Evolutionary conservation across 2,888 invertebrate species (phyloP).

Genomic region (Thumatha senex): DNA sequence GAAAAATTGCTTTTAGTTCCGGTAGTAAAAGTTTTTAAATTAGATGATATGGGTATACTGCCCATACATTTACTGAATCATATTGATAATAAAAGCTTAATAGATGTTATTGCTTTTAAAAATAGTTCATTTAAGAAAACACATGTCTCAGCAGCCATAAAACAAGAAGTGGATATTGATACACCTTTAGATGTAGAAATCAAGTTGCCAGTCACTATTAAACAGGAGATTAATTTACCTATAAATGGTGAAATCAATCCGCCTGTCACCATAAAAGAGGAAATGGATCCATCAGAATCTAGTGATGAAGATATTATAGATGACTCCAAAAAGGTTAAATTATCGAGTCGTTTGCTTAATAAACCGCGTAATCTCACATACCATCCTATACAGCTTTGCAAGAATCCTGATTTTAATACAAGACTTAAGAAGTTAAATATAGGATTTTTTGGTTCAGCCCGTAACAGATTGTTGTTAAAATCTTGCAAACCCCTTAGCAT

Average conservation of each 20-base stretch:
- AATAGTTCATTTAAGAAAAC: conserved; percentile 53
- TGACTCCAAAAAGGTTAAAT: conserved; percentile 46
- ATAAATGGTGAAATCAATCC: neutral
- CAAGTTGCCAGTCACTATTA: neutral
- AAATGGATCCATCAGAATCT: conserved; percentile 1
- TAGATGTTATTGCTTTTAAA: conserved; percentile 51
- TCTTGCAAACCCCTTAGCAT: conserved; percentile 68
- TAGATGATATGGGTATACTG: conserved; percentile 61
- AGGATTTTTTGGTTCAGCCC: conserved; percentile 60
- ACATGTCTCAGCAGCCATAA: neutral
- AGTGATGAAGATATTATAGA: conserved; percentile 28
- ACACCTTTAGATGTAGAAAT: neutral
- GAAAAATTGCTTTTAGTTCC: conserved; percentile 65
- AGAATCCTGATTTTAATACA: conserved; percentile 78
- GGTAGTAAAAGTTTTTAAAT: conserved; percentile 59
- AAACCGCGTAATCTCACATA: conserved; percentile 66
- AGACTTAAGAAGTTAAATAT: conserved; percentile 63
- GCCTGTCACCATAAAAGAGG: neutral
- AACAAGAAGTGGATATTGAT: neutral
- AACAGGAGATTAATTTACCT: neutral
- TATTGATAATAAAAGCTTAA: conserved; percentile 42
- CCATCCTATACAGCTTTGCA: conserved; percentile 69
- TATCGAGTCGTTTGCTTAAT: conserved; percentile 56
- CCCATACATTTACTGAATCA: conserved; percentile 35
- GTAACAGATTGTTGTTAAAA: conserved; percentile 59